phyloP scores from a whole-genome alignment of 2,888 invertebrate species.

The Drosophila acutilabella region DNA sequence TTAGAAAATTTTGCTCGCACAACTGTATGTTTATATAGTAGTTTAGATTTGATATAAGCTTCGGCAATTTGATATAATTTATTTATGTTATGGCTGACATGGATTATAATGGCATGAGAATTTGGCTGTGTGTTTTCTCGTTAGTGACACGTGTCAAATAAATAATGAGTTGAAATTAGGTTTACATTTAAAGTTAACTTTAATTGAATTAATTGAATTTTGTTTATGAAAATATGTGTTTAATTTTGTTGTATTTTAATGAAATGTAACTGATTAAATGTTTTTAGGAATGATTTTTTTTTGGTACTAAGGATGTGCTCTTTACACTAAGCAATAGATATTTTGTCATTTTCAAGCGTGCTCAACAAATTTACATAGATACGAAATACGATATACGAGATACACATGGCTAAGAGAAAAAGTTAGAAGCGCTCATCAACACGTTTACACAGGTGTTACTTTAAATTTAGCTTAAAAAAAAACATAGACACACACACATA shows the following conservation, averaged over 20 bases:
- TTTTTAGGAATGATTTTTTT: slow-evolving; percentile 10
- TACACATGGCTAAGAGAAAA: slow-evolving; percentile 20
- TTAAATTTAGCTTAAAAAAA: not conserved
- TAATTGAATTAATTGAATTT: slow-evolving; percentile 1
- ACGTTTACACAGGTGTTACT: slow-evolving; percentile 3
- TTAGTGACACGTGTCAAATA: slow-evolving; percentile 20
- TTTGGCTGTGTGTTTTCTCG: slow-evolving; percentile 55
- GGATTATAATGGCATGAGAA: slow-evolving; percentile 68
- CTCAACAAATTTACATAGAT: slow-evolving; percentile 34
- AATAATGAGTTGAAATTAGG: not conserved
- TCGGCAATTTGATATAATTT: slow-evolving; percentile 39
- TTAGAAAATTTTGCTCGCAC: slow-evolving; percentile 31
- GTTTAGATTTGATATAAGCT: slow-evolving; percentile 25
- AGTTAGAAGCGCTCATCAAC: slow-evolving; percentile 18
- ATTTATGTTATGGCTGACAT: slow-evolving; percentile 48
- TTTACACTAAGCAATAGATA: slow-evolving; percentile 31
- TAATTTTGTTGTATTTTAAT: slow-evolving; percentile 20
- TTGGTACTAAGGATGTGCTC: slow-evolving; percentile 19
- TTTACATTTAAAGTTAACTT: slow-evolving; percentile 1
- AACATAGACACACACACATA: slow-evolving; percentile 10
- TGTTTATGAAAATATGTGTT: slow-evolving; percentile 1
- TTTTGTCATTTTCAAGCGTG: slow-evolving; percentile 29
- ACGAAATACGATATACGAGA: slow-evolving; percentile 12
- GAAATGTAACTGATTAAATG: slow-evolving; percentile 24
- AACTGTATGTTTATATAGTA: slow-evolving; percentile 15